Percentiles rank a stretch among this genome's conserved stretches.
phyloP scores from a whole-genome alignment of 2,888 invertebrate genomes.

The Branchipolynoe longqiensis region DNA sequence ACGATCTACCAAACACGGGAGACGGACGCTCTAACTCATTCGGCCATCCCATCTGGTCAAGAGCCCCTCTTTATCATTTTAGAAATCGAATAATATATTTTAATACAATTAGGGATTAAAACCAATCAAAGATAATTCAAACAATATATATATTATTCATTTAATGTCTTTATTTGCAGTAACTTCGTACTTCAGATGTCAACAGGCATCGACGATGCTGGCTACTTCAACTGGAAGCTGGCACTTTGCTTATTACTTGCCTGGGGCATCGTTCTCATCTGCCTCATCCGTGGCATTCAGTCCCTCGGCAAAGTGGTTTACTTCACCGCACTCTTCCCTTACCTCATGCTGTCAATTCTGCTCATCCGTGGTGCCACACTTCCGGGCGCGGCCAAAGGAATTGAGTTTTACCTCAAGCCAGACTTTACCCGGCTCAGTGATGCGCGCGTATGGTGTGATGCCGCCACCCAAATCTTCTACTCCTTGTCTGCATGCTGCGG shows the following conservation, averaged over 20 bases:
- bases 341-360: constrained; percentile 84
- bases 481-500: constrained; percentile 71
- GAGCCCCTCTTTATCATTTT: too few species aligned
- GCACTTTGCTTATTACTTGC: constrained; percentile 77
- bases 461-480: constrained; percentile 71
- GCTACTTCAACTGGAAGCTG: constrained; percentile 76
- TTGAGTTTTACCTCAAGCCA: constrained; percentile 90
- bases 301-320: constrained; percentile 83
- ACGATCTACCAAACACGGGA: too few species aligned
- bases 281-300: constrained; percentile 81
- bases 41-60: too few species aligned
- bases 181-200: constrained; percentile 78
- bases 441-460: constrained; percentile 83
- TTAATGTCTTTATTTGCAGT: constrained; percentile 73
- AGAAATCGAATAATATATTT: too few species aligned
- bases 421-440: constrained; percentile 88
- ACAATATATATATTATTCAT: too few species aligned
- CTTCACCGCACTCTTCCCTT: constrained; percentile 83
- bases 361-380: constrained; percentile 90
- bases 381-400: constrained; percentile 90
- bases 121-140: too few species aligned
- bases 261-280: constrained; percentile 79
- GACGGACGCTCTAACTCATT: too few species aligned
- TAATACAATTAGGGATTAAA: too few species aligned
- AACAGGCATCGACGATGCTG: constrained; percentile 77